Evolutionary conservation across 2,797 vertebrate species (phyloP), one percentile per base, ranked within the genome.

Genomic region (Erithacus rubecula): DNA sequence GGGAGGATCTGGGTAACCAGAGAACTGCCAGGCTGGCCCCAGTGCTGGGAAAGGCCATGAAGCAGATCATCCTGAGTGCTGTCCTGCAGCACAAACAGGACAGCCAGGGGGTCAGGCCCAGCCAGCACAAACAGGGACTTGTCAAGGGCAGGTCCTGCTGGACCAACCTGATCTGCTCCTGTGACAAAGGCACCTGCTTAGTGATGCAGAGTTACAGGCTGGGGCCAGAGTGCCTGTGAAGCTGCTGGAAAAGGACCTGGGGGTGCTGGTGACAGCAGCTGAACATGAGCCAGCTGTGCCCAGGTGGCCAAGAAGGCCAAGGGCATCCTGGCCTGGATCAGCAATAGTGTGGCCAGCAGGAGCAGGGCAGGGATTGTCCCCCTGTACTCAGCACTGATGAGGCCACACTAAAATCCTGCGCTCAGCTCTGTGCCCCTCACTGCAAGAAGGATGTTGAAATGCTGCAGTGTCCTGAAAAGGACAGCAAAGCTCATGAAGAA

Each of bases 181-280:
- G 26, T 17, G 34, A 55, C 29, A 70, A 53, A 29, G 41, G 27
- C 10, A 70, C 4, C 11, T 56, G 18, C 15, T 56, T n/a, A 27
- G 15, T 27, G 15, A 36, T 64, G 49, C 32, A 43, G 43, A 21
- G 43, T 12, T 71, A 15, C 26, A 27, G 39, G 24, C 39, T 53
- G 21, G 24, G 30, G 23, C 4, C 6, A 21, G 20, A 69, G 41
- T 34, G 24, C 0, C 16, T 47, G 24, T 56, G 24, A 68, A 53
- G 10, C 29, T 15, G 20, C 4, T 60, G 27, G 41, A 70, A 86
- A 78, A 55, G 26, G 4, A 22, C 14, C 11, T 26, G 41, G 6
- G 9, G 3, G 1, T 30, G 2, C 56, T 62, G 34, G 17, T 17
- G 0, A 2, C 30, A 70, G 30, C 2, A 5, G 16, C 14, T 62